phyloP scores from a whole-genome alignment of 1,140 invertebrate genomes.

The Choristoneura fumiferana region DNA sequence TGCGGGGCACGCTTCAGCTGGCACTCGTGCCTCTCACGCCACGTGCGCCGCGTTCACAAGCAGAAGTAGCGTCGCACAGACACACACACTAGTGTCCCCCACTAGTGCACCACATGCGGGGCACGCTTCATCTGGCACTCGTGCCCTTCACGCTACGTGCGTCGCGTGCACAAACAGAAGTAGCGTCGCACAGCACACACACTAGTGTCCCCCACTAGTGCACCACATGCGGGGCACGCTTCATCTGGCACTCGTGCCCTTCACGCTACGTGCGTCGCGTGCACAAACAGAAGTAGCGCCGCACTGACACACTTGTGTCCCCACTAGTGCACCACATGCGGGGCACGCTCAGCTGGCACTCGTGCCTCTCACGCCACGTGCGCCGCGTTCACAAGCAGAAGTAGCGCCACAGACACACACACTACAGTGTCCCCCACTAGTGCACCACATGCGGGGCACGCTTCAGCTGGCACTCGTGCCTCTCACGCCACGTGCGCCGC shows the following conservation, averaged over 20 bases:
- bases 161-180: neutral
- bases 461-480: conserved; percentile 59
- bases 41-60: conserved; percentile 27
- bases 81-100: conserved; percentile 14
- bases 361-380: conserved; percentile 43
- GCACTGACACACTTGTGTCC: neutral
- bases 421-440: conserved; percentile 26
- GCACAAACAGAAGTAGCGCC: neutral
- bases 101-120: conserved; percentile 38
- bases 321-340: conserved; percentile 39
- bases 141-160: conserved; percentile 40
- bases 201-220: conserved; percentile 36
- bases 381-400: neutral
- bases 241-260: conserved; percentile 59
- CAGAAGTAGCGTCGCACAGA: neutral
- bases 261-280: conserved; percentile 37
- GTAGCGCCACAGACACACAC: neutral
- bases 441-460: conserved; percentile 42
- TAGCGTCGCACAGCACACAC: neutral
- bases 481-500: conserved; percentile 42
- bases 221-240: conserved; percentile 38
- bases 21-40: conserved; percentile 58
- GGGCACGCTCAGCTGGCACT: conserved; percentile 52
- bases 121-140: conserved; percentile 58
- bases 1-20: conserved; percentile 54